Evolutionary conservation across 2,888 invertebrate genomes (phyloP).

Genomic region (Abrostola tripartita): DNA sequence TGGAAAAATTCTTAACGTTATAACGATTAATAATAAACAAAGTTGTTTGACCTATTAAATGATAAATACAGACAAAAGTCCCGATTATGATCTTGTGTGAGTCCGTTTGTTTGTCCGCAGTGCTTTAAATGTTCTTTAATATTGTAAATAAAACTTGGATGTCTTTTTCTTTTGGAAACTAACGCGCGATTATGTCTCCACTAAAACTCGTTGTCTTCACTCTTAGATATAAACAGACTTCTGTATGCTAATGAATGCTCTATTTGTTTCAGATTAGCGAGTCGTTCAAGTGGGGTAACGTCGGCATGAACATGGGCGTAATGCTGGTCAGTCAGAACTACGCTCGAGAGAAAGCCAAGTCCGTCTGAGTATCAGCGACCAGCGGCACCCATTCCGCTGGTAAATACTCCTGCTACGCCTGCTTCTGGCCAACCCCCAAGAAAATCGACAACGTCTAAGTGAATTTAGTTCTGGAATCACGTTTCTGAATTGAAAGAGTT

Average conservation of each 20-base stretch:
- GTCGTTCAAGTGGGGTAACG: constrained; percentile 91
- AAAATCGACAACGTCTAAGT: constrained; percentile 79
- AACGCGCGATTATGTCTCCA: constrained; percentile 36
- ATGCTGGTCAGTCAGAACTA: constrained; percentile 89
- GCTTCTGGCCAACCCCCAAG: constrained; percentile 77
- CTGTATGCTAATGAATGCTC: constrained; percentile 40
- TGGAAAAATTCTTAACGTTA: constrained; percentile 1
- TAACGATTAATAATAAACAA: background rate
- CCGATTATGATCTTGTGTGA: constrained; percentile 23
- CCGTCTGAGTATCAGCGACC: constrained; percentile 80
- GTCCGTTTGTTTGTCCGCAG: constrained; percentile 24
- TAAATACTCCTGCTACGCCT: constrained; percentile 76
- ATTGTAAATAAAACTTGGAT: constrained; percentile 5
- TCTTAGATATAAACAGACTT: background rate
- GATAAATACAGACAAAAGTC: constrained; percentile 4
- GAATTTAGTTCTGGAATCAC: constrained; percentile 46
- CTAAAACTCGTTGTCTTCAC: constrained; percentile 30
- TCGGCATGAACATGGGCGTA: constrained; percentile 91
- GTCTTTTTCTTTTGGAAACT: constrained; percentile 13
- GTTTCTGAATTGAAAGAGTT: constrained; percentile 44
- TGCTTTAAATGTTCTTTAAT: constrained; percentile 28
- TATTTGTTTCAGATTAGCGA: constrained; percentile 90
- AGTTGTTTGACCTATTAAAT: background rate
- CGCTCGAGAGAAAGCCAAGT: constrained; percentile 79
- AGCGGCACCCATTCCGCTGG: constrained; percentile 77